Base-by-base conservation (phyloP, 2,888 invertebrate genomes). In the Apodemia hepburni region DNA sequence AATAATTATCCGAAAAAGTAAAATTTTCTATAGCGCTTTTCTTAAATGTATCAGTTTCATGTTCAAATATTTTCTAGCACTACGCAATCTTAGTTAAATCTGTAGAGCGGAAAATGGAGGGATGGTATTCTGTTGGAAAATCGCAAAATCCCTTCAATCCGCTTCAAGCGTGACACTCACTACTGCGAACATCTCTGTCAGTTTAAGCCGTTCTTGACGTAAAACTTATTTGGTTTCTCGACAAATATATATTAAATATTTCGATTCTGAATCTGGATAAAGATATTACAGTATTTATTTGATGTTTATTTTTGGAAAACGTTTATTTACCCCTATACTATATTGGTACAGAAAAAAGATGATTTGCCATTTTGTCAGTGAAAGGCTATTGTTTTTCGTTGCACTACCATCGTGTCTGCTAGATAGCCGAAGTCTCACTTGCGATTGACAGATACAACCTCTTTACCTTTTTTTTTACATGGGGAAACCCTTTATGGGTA, bases 121-220 rank as follows among this genome's bases (percentile, higher is more conserved):
- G 69, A 71, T 69, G 72, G 74, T 74, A 74, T 75, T 78, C 76
- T 79, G 78, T 76, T 68, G 76, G 79, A 76, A 82, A 81, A 80
- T 81, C 79, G 75, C 72, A 71, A 80, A 81, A 83, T 78, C 80
- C 76, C 62, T 67, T 68, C 73, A 77, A 80, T 79, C 78, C 65
- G 57, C 58, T 65, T 59, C 61, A 65, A 63, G 66, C 63, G 65
- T 68, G 67, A 68, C 67, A 64, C 59, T 65, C 62, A 66, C 63
- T 65, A 68, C 64, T 66, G 61, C 59, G 58, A 64, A 64, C 62
- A 64, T 61, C 61, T 65, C 63, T 65, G 65, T 67, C 64, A 68
- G 38, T 61, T 54, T 42, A 51, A 18, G 49, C 22, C 15, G 22
- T 27, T 61, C 49, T 29, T 18, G 12, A 61, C 35, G 8, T 38